Percentiles rank a stretch among this genome's conserved stretches.
phyloP scores from a whole-genome alignment of 2,797 vertebrate species.

The Cyclura pinguis region DNA sequence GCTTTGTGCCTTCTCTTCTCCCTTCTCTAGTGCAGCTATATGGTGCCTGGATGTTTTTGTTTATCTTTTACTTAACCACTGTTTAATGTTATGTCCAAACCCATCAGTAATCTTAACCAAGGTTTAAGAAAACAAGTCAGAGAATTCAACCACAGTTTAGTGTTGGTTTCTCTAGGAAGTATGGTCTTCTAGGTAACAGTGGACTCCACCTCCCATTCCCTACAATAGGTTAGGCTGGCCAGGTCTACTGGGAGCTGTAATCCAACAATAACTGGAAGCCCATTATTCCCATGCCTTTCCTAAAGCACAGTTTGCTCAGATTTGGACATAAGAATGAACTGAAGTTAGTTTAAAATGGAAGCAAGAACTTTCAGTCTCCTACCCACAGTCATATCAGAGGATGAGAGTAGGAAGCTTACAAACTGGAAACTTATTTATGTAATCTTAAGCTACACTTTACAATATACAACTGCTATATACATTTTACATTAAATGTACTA shows the following conservation, averaged over 20 bases:
- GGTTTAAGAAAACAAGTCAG: not conserved
- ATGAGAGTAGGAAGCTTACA: not conserved
- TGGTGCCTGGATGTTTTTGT: not conserved
- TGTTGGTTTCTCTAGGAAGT: not conserved
- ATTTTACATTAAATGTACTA: not conserved
- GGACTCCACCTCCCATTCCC: no score
- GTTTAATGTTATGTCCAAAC: not conserved
- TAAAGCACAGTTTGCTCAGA: not conserved
- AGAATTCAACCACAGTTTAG: not conserved
- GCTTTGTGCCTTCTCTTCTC: not conserved
- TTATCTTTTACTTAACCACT: not conserved
- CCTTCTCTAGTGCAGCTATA: not conserved
- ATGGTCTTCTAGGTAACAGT: no score
- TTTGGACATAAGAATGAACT: not conserved
- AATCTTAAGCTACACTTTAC: no score
- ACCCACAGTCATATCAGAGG: not conserved
- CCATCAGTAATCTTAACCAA: not conserved
- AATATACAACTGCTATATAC: not conserved
- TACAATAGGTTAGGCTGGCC: no score
- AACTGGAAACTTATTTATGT: not conserved
- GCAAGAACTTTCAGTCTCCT: not conserved
- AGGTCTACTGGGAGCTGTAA: no score
- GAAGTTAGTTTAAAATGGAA: not conserved
- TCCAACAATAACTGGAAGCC: no score
- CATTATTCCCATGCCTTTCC: not conserved